phyloP scores from a whole-genome alignment of 1,140 invertebrate species.

The Drosophila chauvacae region DNA sequence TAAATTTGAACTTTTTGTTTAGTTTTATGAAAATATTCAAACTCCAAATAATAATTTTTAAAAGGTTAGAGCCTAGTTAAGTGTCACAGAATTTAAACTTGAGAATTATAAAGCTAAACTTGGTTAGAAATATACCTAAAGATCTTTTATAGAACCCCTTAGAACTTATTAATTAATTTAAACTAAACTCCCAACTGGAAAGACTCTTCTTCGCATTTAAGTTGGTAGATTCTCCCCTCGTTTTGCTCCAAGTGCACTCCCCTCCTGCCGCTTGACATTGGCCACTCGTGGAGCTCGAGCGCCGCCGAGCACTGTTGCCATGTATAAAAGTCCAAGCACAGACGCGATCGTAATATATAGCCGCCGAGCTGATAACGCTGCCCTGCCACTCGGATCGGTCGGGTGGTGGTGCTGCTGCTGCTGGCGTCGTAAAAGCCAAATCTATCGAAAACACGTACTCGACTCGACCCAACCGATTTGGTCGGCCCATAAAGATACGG shows the following conservation, averaged over 20 bases:
- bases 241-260: slow-evolving; percentile 19
- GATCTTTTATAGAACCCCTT: background rate
- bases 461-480: slow-evolving; percentile 53
- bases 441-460: slow-evolving; percentile 71
- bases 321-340: slow-evolving; percentile 43
- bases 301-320: slow-evolving; percentile 32
- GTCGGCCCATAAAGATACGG: slow-evolving; percentile 61
- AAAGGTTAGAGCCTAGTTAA: background rate
- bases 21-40: background rate
- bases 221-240: background rate
- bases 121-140: fast-evolving
- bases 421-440: slow-evolving; percentile 67
- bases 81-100: background rate
- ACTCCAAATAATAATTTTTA: background rate
- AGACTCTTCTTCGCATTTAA: background rate
- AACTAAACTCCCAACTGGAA: background rate
- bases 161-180: too few relatives aligned
- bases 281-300: slow-evolving; percentile 24
- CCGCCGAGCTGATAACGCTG: slow-evolving; percentile 30
- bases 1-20: background rate
- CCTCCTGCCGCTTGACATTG: slow-evolving; percentile 22
- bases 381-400: slow-evolving; percentile 25
- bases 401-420: background rate
- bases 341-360: slow-evolving; percentile 42
- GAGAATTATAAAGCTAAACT: background rate